Evolutionary conservation across 1,140 invertebrate species (phyloP), one percentile per base, ranked within the genome.

Genomic region (Aphelenchoides avenae): DNA sequence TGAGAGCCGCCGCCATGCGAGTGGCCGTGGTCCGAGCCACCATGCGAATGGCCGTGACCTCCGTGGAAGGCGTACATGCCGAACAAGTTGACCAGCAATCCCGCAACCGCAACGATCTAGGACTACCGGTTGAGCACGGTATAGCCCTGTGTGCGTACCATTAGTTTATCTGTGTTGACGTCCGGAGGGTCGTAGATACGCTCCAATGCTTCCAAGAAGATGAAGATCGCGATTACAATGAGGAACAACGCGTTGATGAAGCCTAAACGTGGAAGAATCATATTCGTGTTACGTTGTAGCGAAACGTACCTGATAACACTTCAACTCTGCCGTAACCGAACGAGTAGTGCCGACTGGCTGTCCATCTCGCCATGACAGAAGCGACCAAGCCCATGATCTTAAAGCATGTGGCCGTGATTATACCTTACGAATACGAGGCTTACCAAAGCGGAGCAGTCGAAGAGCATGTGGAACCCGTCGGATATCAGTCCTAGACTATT

Each of bases 231-330:
- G 64, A 84, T 82, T 33, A 84, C 80, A 40, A 83, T 76, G 4
- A 84, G 75, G 61, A 84, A 84, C 3, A 84, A 70, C 1, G 81
- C 82, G 77, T 85, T 85, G 27, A 84, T 79, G 73, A 84, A 84
- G 9, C 83, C 83, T 33, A 81, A 83, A 68, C n/a, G 3, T 60
- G 39, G 1, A 41, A 6, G 43, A 5, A 44, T 18, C 29, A 20
- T 57, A 3, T 2, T 40, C 20, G 15, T 24, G 6, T n/a, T n/a
- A n/a, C n/a, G n/a, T n/a, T n/a, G n/a, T n/a, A 44, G 26, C 34
- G 3, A 22, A 11, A 13, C 41, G n/a, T 22, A 65, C 65, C 73
- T 29, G 75, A 77, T 7, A 77, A 52, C 48, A 76, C 64, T 54
- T 85, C 83, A 42, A 84, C 80, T 44, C 83, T 60, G 46, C 82